phyloP scores from a whole-genome alignment of 2,888 invertebrate species.

The Athalia cordata region DNA sequence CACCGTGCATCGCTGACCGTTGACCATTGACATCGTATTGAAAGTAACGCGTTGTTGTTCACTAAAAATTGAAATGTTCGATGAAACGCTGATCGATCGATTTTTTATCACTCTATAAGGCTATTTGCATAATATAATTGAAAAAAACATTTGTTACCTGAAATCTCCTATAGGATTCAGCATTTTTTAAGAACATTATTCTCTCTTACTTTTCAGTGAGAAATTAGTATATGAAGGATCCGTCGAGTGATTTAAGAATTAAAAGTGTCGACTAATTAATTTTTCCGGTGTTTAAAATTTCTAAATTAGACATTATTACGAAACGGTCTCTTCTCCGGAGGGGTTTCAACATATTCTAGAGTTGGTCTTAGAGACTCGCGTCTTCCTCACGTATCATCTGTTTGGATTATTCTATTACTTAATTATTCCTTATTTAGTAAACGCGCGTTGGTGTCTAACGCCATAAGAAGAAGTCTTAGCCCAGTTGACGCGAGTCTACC shows the following conservation, averaged over 20 bases:
- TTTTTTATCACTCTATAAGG: neutral
- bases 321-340: neutral
- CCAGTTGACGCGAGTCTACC: neutral
- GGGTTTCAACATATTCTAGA: neutral
- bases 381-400: constrained; percentile 33
- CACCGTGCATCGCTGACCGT: constrained; percentile 43
- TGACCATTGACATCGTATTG: constrained; percentile 34
- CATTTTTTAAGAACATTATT: neutral
- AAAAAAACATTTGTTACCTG: too few relatives aligned
- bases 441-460: constrained; percentile 34
- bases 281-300: constrained; percentile 2
- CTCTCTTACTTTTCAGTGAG: neutral
- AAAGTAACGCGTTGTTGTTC: constrained; percentile 32
- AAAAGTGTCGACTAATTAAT: constrained; percentile 12
- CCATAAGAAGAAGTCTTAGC: constrained; percentile 16
- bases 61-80: constrained; percentile 8
- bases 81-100: neutral
- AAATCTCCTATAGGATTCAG: too few relatives aligned
- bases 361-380: neutral
- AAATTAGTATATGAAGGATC: too few relatives aligned
- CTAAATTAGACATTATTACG: constrained; percentile 15
- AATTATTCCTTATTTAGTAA: constrained; percentile 43
- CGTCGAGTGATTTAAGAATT: neutral
- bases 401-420: constrained; percentile 42
- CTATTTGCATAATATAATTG: neutral